phyloP scores from a whole-genome alignment of 2,888 invertebrate species.

The Euplexia lucipara region DNA sequence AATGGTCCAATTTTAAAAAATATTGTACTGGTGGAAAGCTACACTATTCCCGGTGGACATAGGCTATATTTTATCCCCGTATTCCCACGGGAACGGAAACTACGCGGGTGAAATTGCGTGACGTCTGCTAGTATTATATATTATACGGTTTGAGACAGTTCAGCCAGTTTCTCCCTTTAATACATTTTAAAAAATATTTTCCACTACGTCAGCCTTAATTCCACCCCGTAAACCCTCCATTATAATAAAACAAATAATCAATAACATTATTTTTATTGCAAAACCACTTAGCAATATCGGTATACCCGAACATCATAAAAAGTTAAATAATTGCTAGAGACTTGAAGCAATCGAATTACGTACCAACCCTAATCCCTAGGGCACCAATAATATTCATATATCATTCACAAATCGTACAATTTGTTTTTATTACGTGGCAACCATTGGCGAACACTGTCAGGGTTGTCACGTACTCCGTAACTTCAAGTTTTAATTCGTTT shows the following conservation, averaged over 20 bases:
- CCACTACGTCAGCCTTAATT: too few species aligned
- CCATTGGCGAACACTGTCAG: slow-evolving; percentile 44
- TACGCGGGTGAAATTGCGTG: too few species aligned
- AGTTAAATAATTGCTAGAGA: slow-evolving; percentile 44
- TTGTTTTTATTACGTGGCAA: slow-evolving; percentile 74
- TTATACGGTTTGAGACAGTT: too few species aligned
- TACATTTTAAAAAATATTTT: too few species aligned
- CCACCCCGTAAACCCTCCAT: too few species aligned
- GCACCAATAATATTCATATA: slow-evolving; percentile 51
- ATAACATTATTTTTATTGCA: slow-evolving; percentile 39
- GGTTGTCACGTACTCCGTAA: slow-evolving; percentile 45
- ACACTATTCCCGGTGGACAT: too few species aligned
- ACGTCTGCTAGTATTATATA: too few species aligned
- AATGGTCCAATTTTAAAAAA: too few species aligned
- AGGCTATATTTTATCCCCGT: too few species aligned
- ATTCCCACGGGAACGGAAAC: too few species aligned
- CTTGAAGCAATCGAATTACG: slow-evolving; percentile 50
- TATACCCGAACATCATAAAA: slow-evolving; percentile 38
- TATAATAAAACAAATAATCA: slow-evolving; percentile 27
- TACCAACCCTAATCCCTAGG: slow-evolving; percentile 58
- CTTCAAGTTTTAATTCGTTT: slow-evolving; percentile 25
- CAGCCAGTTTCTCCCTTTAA: too few species aligned
- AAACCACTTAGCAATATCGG: slow-evolving; percentile 28
- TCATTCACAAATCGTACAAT: slow-evolving; percentile 66
- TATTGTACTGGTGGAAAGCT: too few species aligned